A percentile compares a stretch with the other conserved stretches of the same genome.
Conservation (phyloP, 1,140 invertebrate genomes). For the Nebria ingens region DNA sequence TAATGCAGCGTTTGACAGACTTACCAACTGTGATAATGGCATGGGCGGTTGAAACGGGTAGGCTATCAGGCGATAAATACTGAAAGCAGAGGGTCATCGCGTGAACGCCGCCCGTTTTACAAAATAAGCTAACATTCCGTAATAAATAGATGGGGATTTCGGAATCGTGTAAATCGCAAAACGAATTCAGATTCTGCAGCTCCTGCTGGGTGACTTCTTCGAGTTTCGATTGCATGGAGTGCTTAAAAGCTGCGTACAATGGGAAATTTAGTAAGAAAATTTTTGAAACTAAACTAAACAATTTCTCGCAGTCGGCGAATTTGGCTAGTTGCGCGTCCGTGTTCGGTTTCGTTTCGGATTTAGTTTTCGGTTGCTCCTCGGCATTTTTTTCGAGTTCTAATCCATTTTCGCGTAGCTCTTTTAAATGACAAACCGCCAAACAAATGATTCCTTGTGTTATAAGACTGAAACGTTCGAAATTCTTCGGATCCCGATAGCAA, state of each 20-base stretch:
- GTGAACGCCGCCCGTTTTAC: conserved; percentile 77
- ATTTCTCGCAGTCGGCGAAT: conserved; percentile 54
- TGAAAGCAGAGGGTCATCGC: conserved; percentile 79
- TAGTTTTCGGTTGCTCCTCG: conserved; percentile 15
- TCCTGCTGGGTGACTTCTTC: conserved; percentile 71
- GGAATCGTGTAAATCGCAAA: conserved; percentile 85
- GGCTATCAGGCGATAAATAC: conserved; percentile 53
- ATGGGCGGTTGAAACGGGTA: conserved; percentile 80
- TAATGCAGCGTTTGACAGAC: conserved; percentile 4
- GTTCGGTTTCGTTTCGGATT: conserved; percentile 17
- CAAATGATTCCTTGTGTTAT: conserved; percentile 73
- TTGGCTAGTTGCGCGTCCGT: conserved; percentile 26
- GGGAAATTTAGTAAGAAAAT: conserved; percentile 83
- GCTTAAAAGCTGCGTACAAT: conserved; percentile 85
- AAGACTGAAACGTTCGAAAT: conserved; percentile 80
- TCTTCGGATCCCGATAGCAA: conserved; percentile 80
- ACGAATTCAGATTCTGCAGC: conserved; percentile 63
- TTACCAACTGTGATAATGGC: conserved; percentile 69
- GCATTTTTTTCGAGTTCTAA: conserved; percentile 26
- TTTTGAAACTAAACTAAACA: conserved; percentile 68
- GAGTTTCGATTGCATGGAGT: conserved; percentile 59
- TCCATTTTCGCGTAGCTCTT: conserved; percentile 52
- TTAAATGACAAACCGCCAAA: conserved; percentile 61
- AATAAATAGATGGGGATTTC: conserved; percentile 84
- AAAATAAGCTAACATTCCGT: conserved; percentile 83